These are phyloP conservation scores for Drosophila takahashii DNA, from an alignment of 1,140 invertebrate genomes.

Conservation along the genomic window DNA sequence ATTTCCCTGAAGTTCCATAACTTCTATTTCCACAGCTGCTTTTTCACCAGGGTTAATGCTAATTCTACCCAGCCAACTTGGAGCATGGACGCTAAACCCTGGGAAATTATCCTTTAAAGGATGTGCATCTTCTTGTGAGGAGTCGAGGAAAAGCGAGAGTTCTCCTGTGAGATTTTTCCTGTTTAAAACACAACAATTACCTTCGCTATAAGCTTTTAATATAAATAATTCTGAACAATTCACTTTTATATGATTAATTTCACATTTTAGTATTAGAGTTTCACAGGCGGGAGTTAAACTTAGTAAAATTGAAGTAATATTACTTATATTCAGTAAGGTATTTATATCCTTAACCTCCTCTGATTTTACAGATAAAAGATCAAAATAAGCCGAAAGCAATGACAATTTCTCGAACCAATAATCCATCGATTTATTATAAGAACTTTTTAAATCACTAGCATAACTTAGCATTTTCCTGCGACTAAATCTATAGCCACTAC, in stretches of 20 bases:
- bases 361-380: conserved; percentile 16
- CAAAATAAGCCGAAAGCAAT: conserved; percentile 32
- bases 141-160: conserved; percentile 43
- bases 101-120: conserved; percentile 10
- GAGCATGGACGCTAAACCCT: conserved; percentile 48
- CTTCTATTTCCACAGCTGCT: conserved; percentile 25
- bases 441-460: conserved; percentile 9
- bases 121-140: conserved; percentile 48
- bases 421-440: not conserved
- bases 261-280: conserved; percentile 38
- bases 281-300: conserved; percentile 50
- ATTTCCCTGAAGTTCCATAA: conserved; percentile 33
- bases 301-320: conserved; percentile 28
- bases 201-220: conserved; percentile 7
- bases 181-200: conserved; percentile 47
- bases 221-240: conserved; percentile 55
- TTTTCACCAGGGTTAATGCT: conserved; percentile 34
- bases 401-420: conserved; percentile 32
- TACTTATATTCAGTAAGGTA: not conserved
- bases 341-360: conserved; percentile 10
- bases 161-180: conserved; percentile 11
- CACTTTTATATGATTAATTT: not conserved
- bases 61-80: conserved; percentile 42
- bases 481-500: conserved; percentile 59
- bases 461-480: conserved; percentile 14